Evolutionary conservation across 1,140 invertebrate species (phyloP).

Genomic region (Calliopsis andreniformis): DNA sequence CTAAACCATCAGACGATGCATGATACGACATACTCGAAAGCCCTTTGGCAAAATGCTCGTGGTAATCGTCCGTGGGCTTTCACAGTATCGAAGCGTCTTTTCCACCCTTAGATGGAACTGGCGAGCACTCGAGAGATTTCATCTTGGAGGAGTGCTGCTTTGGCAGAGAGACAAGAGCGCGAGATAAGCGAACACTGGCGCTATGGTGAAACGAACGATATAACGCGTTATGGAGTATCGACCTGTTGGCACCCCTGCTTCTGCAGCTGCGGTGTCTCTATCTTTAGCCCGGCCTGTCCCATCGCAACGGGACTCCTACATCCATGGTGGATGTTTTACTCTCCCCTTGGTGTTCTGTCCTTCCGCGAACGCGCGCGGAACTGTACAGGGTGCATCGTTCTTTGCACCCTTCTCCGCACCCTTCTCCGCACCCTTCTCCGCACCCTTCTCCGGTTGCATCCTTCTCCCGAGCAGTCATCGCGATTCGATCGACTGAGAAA

Average conservation of each 20-base stretch:
- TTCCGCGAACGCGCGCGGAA: not conserved
- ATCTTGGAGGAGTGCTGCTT: slow-evolving; percentile 47
- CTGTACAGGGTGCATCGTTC: slow-evolving; percentile 5
- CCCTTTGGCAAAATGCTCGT: not conserved
- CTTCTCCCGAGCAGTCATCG: not conserved
- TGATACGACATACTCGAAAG: no score
- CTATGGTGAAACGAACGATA: slow-evolving; percentile 40
- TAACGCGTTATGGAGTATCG: slow-evolving; percentile 72
- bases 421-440: no score
- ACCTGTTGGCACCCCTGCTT: slow-evolving; percentile 74
- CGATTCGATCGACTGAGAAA: not conserved
- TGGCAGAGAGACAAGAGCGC: slow-evolving; percentile 32
- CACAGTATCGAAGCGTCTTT: not conserved
- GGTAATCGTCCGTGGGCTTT: not conserved
- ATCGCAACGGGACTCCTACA: slow-evolving; percentile 35
- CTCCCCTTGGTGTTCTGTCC: slow-evolving; percentile 11
- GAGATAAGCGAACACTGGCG: slow-evolving; percentile 36
- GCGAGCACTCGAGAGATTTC: slow-evolving; percentile 31
- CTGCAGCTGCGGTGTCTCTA: slow-evolving; percentile 72
- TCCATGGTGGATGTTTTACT: slow-evolving; percentile 5
- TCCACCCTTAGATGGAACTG: not conserved
- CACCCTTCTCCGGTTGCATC: no score
- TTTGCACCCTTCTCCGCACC: slow-evolving; percentile 7
- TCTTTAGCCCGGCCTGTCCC: slow-evolving; percentile 70
- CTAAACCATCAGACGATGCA: no score